Evolutionary conservation across 2,888 invertebrate species (phyloP).

Genomic region (Dryocosmus kuriphilus): DNA sequence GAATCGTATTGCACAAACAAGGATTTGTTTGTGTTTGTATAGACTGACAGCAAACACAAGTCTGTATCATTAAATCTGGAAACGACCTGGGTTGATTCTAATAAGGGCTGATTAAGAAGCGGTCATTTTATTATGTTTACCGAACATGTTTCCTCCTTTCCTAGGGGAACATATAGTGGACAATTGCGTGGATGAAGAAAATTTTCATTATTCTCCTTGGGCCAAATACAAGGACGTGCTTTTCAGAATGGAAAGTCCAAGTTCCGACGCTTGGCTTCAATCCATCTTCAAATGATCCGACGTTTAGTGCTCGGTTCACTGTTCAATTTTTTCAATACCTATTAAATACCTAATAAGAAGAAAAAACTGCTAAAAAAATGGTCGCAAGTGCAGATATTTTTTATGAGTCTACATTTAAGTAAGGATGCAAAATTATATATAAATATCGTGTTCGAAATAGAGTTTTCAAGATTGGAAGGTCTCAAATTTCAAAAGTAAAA

Average conservation of each 20-base stretch:
- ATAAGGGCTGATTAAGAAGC: conserved; percentile 73
- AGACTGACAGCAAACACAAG: neutral
- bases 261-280: neutral
- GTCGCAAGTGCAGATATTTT: too few species aligned
- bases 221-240: neutral
- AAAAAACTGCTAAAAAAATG: too few species aligned
- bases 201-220: conserved; percentile 3
- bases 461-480: too few species aligned
- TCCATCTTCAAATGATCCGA: neutral
- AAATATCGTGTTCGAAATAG: too few species aligned
- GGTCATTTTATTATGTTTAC: conserved; percentile 73
- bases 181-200: conserved; percentile 15
- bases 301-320: neutral
- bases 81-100: conserved; percentile 29
- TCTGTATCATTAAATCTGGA: neutral
- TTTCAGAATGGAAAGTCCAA: neutral
- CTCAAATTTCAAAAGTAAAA: too few species aligned
- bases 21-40: conserved; percentile 17
- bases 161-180: neutral
- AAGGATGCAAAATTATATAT: too few species aligned
- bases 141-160: conserved; percentile 65
- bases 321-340: neutral
- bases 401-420: too few species aligned
- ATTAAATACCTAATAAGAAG: neutral
- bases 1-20: neutral